phyloP scores from a whole-genome alignment of 2,113 vertebrate genomes.

The Chrysochloris asiatica region DNA sequence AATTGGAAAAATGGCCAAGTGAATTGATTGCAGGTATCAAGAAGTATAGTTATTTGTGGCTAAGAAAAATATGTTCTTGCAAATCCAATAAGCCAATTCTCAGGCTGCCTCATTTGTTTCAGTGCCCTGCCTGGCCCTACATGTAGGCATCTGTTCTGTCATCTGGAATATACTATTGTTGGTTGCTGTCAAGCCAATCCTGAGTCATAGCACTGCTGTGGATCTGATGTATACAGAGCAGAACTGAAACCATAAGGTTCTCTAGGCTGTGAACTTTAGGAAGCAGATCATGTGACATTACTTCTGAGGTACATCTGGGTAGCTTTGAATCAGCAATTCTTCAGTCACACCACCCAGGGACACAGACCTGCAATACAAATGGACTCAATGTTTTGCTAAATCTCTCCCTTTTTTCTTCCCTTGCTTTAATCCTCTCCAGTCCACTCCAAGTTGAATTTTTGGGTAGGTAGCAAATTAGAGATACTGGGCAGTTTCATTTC shows the following conservation, averaged over 20 bases:
- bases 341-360: neutral
- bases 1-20: neutral
- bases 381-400: neutral
- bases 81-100: neutral
- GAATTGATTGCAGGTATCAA: neutral
- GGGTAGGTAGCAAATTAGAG: neutral
- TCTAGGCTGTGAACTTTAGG: too few relatives aligned
- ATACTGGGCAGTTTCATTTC: slow-evolving; percentile 97
- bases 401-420: neutral
- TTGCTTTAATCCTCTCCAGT: neutral
- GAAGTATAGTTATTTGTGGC: neutral
- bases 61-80: neutral
- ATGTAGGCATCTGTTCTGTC: neutral
- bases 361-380: too few relatives aligned
- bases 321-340: neutral
- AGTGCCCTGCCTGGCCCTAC: neutral
- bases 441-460: neutral
- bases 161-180: neutral
- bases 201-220: neutral
- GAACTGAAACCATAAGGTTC: neutral
- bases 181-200: neutral
- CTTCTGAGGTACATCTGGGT: neutral
- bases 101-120: neutral
- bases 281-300: neutral
- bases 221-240: neutral